Conservation (phyloP, 2,797 vertebrate species). For the Peromyscus eremicus region DNA sequence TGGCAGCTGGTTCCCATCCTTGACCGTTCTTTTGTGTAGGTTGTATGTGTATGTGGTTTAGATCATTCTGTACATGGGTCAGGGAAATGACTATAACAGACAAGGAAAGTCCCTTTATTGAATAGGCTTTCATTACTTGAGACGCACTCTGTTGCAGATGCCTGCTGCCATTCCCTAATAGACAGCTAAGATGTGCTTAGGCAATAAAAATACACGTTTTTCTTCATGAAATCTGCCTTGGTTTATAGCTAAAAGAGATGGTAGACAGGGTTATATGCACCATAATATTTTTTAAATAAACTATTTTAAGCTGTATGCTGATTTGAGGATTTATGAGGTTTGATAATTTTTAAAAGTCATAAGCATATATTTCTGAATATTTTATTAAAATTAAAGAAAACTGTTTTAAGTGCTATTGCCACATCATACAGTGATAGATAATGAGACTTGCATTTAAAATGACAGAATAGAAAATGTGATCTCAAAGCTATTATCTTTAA, state of each 20-base stretch:
- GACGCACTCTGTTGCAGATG: constrained; percentile 85
- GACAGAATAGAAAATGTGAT: constrained; percentile 88
- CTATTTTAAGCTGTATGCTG: constrained; percentile 84
- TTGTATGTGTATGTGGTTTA: constrained; percentile 79
- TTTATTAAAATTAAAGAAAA: constrained; percentile 89
- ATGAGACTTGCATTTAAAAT: constrained; percentile 88
- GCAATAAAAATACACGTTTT: constrained; percentile 85
- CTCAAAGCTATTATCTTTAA: constrained; percentile 88
- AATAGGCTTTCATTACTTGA: constrained; percentile 92
- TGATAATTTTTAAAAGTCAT: constrained; percentile 75
- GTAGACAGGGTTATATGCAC: constrained; percentile 75
- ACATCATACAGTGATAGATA: constrained; percentile 86
- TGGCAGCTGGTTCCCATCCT: constrained; percentile 96
- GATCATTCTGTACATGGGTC: constrained; percentile 89
- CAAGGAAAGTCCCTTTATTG: constrained; percentile 89
- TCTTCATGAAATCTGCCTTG: constrained; percentile 73
- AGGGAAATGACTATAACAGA: constrained; percentile 90
- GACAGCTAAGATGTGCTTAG: constrained; percentile 90
- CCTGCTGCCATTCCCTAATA: constrained; percentile 90
- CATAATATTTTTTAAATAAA: constrained; percentile 77
- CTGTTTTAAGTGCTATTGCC: constrained; percentile 87
- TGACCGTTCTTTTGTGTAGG: constrained; percentile 89
- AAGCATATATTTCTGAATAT: constrained; percentile 82
- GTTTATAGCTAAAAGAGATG: constrained; percentile 79
- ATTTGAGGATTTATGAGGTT: constrained; percentile 76